Percentiles rank a stretch among this genome's conserved stretches.
Evolutionary conservation across 2,888 invertebrate species (phyloP).

Genomic region (Drosophila flavopinicola): DNA sequence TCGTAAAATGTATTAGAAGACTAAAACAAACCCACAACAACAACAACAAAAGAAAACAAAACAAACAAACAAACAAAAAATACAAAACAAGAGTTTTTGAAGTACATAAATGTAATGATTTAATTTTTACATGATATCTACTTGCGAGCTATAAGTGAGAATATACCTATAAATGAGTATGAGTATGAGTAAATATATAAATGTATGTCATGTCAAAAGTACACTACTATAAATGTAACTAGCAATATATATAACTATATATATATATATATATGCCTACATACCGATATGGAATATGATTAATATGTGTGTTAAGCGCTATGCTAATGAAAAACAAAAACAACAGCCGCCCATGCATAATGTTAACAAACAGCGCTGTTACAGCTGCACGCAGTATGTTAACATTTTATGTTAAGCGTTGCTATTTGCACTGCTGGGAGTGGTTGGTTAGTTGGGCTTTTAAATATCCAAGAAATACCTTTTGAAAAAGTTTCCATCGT

Average conservation of each 20-base stretch:
- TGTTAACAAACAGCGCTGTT: slow-evolving; percentile 25
- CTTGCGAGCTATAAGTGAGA: slow-evolving; percentile 63
- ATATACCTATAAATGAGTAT: slow-evolving; percentile 39
- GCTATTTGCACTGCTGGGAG: slow-evolving; percentile 26
- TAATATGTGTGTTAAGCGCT: slow-evolving; percentile 37
- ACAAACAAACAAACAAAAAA: slow-evolving; percentile 21
- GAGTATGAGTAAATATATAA: slow-evolving; percentile 28
- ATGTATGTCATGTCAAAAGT: slow-evolving; percentile 63
- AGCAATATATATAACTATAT: slow-evolving; percentile 56
- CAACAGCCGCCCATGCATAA: slow-evolving; percentile 8
- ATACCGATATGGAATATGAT: slow-evolving; percentile 39
- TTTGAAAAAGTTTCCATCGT: neutral
- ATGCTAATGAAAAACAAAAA: slow-evolving; percentile 14
- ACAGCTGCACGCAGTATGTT: slow-evolving; percentile 14
- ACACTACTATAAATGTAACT: slow-evolving; percentile 54
- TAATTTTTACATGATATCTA: slow-evolving; percentile 58
- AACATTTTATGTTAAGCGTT: slow-evolving; percentile 16
- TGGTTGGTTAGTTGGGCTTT: slow-evolving; percentile 31
- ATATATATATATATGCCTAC: slow-evolving; percentile 36
- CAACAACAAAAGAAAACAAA: slow-evolving; percentile 7
- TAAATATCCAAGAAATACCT: slow-evolving; percentile 4
- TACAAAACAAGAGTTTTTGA: slow-evolving; percentile 42
- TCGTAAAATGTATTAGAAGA: slow-evolving; percentile 68
- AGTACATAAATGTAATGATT: slow-evolving; percentile 62
- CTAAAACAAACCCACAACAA: slow-evolving; percentile 46